These are phyloP conservation scores for Aurelia sp. DNA, from an alignment of 30 jellyfish, hydroid and myxozoan species.

Conservation along the genomic window DNA sequence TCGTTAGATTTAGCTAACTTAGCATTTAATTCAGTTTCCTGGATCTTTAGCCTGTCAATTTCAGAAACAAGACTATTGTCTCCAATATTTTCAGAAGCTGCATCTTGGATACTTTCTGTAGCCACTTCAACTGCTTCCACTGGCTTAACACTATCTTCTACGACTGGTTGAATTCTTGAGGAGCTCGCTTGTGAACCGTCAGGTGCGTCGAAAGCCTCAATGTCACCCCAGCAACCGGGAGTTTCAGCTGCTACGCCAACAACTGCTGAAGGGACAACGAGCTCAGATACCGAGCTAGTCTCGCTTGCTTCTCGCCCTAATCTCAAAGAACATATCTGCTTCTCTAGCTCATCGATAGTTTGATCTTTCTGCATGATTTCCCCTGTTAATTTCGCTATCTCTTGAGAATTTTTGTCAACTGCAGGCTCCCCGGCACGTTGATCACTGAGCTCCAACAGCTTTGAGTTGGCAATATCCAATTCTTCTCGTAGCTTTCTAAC, in stretches of 20 bases:
- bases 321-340: conserved; percentile 1
- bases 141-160: neutral
- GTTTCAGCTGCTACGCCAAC: conserved; percentile 25
- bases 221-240: conserved; percentile 32
- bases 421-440: neutral
- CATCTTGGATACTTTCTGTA: neutral
- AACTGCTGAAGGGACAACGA: neutral
- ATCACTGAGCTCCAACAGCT: neutral
- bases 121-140: conserved; percentile 16
- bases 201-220: neutral
- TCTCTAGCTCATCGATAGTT: conserved; percentile 10
- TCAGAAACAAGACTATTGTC: neutral
- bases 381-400: conserved; percentile 7
- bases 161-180: conserved; percentile 34
- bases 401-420: neutral
- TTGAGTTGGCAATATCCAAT: neutral
- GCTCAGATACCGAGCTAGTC: neutral
- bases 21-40: neutral
- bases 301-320: neutral
- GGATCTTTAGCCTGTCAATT: conserved; percentile 6
- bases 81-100: neutral
- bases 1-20: conserved; percentile 22
- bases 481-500: conserved; percentile 24
- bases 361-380: conserved; percentile 18
- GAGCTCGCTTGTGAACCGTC: neutral